Evolutionary conservation across 2,113 vertebrate species (phyloP).

Genomic region (Phocoena phocoena): DNA sequence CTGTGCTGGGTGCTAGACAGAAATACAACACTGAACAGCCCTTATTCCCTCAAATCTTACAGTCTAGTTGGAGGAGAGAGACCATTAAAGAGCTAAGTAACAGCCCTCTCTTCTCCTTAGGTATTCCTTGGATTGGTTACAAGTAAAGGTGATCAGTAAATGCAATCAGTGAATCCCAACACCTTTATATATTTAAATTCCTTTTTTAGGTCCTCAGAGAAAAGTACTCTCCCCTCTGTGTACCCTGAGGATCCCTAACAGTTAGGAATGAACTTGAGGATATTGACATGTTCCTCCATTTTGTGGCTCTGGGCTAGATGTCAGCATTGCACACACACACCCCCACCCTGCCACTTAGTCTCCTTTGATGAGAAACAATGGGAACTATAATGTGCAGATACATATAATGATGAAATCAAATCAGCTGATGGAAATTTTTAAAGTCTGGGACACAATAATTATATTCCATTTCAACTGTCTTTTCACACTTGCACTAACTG

Average conservation of each 20-base stretch:
- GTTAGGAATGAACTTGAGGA: background rate
- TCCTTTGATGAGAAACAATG: slow-evolving; percentile 12
- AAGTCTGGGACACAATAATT: background rate
- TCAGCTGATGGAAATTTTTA: background rate
- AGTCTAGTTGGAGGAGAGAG: background rate
- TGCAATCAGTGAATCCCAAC: too few species aligned
- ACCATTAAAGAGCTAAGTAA: background rate
- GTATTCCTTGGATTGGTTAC: background rate
- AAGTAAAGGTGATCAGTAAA: slow-evolving; percentile 9
- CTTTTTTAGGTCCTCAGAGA: background rate
- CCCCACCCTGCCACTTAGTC: background rate
- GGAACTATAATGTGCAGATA: slow-evolving; percentile 9
- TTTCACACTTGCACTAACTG: slow-evolving; percentile 7
- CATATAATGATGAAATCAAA: background rate
- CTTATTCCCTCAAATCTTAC: background rate
- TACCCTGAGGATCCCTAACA: background rate
- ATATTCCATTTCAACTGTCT: slow-evolving; percentile 25
- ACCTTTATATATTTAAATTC: slow-evolving; percentile 28
- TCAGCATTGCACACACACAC: background rate
- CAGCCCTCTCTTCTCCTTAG: background rate
- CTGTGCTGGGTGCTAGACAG: background rate
- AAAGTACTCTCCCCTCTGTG: background rate
- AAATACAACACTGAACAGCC: background rate
- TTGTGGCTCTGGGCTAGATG: background rate
- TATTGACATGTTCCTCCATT: background rate